phyloP scores from a whole-genome alignment of 2,113 vertebrate species.

The Trochalopteron elliotii region DNA sequence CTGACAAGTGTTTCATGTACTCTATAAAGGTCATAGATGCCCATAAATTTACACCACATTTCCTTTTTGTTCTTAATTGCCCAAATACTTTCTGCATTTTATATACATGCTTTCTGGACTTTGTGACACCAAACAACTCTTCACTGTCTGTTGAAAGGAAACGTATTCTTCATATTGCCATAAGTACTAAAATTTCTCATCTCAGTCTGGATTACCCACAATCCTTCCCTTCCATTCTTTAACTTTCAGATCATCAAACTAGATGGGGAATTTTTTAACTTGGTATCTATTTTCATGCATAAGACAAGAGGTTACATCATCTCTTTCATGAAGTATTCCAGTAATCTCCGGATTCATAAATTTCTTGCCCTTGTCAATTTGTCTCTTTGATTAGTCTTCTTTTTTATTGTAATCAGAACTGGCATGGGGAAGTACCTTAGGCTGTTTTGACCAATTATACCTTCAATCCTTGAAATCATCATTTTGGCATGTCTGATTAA shows the following conservation, averaged over 20 bases:
- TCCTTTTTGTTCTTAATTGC: neutral
- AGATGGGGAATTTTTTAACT: neutral
- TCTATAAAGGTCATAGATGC: neutral
- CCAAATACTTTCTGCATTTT: neutral
- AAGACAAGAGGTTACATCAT: neutral
- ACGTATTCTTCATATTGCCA: accelerated
- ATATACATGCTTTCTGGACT: neutral
- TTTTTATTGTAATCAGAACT: slow-evolving; percentile 2
- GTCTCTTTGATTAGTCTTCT: neutral
- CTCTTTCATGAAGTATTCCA: neutral
- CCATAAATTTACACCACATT: neutral
- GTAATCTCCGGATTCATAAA: neutral
- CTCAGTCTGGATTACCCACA: neutral
- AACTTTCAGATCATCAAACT: neutral
- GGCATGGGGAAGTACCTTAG: neutral
- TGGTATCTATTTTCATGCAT: neutral
- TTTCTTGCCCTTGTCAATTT: neutral
- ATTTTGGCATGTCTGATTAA: neutral
- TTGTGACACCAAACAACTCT: neutral
- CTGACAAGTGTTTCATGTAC: neutral
- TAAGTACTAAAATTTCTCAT: neutral
- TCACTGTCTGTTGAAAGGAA: neutral
- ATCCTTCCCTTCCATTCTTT: neutral
- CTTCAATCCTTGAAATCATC: neutral
- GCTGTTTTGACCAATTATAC: neutral